A percentile compares a stretch with the other conserved stretches of the same genome.
Conservation (phyloP, 2,888 invertebrate species). For the Rhagonycha lutea region DNA sequence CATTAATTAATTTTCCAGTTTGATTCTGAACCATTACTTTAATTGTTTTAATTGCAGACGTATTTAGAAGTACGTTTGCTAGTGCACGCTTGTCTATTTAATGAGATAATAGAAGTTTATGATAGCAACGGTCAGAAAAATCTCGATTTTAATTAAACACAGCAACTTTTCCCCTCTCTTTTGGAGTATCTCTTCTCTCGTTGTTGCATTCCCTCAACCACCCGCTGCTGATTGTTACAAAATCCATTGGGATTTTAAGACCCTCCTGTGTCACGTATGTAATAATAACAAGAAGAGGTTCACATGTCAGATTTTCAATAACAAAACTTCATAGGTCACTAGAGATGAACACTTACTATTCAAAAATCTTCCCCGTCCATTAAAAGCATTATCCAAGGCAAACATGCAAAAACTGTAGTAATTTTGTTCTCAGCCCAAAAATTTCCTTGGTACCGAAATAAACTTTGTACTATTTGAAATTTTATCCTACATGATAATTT, state of each 20-base stretch:
- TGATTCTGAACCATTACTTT: background rate
- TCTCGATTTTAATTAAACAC: constrained; percentile 31
- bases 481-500: background rate
- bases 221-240: constrained; percentile 34
- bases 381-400: background rate
- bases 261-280: constrained; percentile 33
- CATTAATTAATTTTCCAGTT: background rate
- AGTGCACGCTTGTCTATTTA: constrained; percentile 14
- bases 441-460: background rate
- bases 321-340: constrained; percentile 11
- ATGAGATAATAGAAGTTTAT: constrained; percentile 28
- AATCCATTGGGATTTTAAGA: constrained; percentile 28
- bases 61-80: background rate
- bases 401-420: background rate
- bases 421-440: background rate
- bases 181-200: constrained; percentile 14
- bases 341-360: constrained; percentile 4
- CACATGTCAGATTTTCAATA: constrained; percentile 34
- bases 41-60: background rate
- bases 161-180: constrained; percentile 12
- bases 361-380: background rate
- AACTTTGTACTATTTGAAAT: background rate
- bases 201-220: constrained; percentile 21
- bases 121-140: constrained; percentile 28
- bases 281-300: constrained; percentile 33